These are phyloP conservation scores for Darevskia mixta DNA, from an alignment of 2,797 vertebrate species.

Conservation along the genomic window DNA sequence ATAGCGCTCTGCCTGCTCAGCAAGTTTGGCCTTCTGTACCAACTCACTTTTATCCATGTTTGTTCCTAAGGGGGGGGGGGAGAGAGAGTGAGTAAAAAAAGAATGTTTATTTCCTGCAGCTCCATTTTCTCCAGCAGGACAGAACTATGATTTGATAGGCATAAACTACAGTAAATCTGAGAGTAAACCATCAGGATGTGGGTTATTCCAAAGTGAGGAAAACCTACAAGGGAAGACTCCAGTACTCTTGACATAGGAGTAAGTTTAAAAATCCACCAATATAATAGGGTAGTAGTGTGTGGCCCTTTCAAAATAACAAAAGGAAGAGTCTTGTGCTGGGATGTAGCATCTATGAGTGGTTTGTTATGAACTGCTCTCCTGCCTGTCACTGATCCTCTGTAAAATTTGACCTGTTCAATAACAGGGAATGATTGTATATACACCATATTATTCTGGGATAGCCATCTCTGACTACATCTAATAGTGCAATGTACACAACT, in stretches of 20 bases:
- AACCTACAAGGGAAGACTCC: not conserved
- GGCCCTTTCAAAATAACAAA: not conserved
- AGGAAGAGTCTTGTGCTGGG: not conserved
- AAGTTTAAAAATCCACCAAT: not conserved
- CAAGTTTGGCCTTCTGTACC: conserved; percentile 99
- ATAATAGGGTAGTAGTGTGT: not conserved
- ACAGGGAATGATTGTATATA: not conserved
- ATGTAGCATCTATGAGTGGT: not conserved
- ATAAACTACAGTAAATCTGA: not conserved
- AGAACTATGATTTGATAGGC: not conserved
- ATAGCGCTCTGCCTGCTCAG: conserved; percentile 97
- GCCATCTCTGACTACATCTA: not conserved
- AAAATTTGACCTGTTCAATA: not conserved
- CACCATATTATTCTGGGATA: not conserved
- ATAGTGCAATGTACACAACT: not conserved
- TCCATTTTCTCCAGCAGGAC: not conserved
- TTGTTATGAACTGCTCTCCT: not conserved
- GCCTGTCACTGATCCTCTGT: not conserved
- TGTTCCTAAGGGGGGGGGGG: conserved; percentile 58
- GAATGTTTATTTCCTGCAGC: not conserved
- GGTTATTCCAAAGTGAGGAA: not conserved
- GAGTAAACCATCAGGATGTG: not conserved
- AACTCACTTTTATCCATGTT: conserved; percentile 97
- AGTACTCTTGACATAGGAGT: not conserved
- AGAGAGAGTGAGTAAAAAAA: not conserved